These are phyloP conservation scores for Tachyglossus aculeatus DNA, from an alignment of 2,797 vertebrate species.

Conservation along the genomic window DNA sequence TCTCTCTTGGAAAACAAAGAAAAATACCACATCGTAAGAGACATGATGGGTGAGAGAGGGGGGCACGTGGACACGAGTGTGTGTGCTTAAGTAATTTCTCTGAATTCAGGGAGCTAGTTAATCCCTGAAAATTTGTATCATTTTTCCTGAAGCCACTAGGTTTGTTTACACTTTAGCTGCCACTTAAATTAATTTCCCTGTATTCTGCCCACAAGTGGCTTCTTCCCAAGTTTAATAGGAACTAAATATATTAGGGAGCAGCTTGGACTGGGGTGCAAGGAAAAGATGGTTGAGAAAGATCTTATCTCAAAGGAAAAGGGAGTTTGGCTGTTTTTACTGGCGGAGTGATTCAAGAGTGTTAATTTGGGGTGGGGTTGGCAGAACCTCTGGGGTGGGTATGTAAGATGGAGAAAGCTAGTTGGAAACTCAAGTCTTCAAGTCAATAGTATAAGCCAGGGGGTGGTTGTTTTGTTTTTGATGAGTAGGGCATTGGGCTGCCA, in stretches of 20 bases:
- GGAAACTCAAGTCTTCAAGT: no score
- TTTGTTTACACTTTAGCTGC: constrained; percentile 42
- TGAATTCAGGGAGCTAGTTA: constrained; percentile 5
- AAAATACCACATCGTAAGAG: constrained; percentile 53
- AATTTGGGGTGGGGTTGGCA: no score
- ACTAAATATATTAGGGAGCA: constrained; percentile 14
- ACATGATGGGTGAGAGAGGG: constrained; percentile 46
- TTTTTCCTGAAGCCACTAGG: constrained; percentile 34
- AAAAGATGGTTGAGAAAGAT: neutral
- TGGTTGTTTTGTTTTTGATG: no score
- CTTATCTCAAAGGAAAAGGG: no score
- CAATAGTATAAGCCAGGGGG: no score
- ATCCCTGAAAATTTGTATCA: constrained; percentile 54
- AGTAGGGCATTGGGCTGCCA: no score
- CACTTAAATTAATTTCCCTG: neutral
- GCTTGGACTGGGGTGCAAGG: neutral
- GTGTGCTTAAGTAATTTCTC: constrained; percentile 29
- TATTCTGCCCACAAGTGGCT: neutral
- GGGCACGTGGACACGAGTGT: no score
- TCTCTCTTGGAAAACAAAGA: no score
- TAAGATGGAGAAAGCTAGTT: no score
- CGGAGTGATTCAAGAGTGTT: no score
- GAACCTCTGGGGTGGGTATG: no score
- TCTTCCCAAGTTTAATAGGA: constrained; percentile 21
- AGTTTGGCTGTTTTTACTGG: no score